Percentiles rank a stretch among this genome's conserved stretches.
phyloP scores from a whole-genome alignment of 2,888 invertebrate genomes.

The Drosophila anceps region DNA sequence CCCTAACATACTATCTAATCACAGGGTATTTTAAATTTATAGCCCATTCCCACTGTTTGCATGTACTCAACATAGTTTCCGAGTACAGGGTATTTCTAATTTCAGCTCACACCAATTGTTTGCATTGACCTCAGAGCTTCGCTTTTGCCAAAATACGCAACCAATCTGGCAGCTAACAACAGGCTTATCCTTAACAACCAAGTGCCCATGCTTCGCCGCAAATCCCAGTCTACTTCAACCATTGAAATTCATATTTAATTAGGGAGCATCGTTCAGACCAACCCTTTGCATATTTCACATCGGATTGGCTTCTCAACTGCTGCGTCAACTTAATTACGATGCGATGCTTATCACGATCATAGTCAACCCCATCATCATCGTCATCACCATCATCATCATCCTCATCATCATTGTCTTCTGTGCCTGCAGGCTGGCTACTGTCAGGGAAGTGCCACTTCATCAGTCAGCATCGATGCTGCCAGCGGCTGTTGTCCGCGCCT shows the following conservation, averaged over 20 bases:
- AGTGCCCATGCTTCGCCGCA: not conserved
- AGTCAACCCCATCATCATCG: constrained; percentile 23
- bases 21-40: not conserved
- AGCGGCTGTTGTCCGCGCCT: constrained; percentile 52
- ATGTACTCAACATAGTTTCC: not conserved
- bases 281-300: constrained; percentile 44
- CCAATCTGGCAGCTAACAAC: constrained; percentile 66
- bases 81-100: constrained; percentile 14
- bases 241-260: constrained; percentile 75
- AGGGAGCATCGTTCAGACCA: constrained; percentile 31
- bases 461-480: constrained; percentile 74
- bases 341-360: constrained; percentile 71
- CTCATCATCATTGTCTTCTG: constrained; percentile 8
- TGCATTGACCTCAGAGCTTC: constrained; percentile 20
- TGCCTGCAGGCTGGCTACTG: constrained; percentile 8
- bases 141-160: constrained; percentile 38
- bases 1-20: not conserved
- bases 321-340: constrained; percentile 73
- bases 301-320: constrained; percentile 53
- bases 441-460: constrained; percentile 74
- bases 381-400: constrained; percentile 9
- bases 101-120: constrained; percentile 6
- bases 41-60: not conserved
- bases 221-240: constrained; percentile 12
- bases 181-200: constrained; percentile 25